phyloP scores from a whole-genome alignment of 2,888 invertebrate genomes.

The Drosophila neutralis region DNA sequence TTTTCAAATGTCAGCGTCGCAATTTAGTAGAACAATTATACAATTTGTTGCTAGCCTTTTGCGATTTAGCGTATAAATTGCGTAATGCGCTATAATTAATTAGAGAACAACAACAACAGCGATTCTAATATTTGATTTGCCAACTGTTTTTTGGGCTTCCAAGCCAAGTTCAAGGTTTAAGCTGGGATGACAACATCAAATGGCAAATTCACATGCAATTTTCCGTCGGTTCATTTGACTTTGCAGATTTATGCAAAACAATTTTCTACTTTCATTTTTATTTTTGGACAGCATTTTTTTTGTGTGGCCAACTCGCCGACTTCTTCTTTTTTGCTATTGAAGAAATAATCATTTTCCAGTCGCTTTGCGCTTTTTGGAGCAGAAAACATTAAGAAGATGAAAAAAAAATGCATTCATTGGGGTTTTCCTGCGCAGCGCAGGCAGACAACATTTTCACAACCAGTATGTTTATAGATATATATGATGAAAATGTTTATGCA shows the following conservation, averaged over 20 bases:
- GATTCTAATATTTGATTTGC: slow-evolving; percentile 38
- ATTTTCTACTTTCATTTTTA: slow-evolving; percentile 72
- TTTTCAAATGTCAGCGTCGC: slow-evolving; percentile 70
- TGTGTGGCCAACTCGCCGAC: slow-evolving; percentile 14
- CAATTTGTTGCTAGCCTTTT: slow-evolving; percentile 45
- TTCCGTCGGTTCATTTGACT: slow-evolving; percentile 22
- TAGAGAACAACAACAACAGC: slow-evolving; percentile 23
- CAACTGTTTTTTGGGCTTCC: slow-evolving; percentile 22
- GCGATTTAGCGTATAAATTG: slow-evolving; percentile 43
- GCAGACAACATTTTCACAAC: slow-evolving; percentile 35
- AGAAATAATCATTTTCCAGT: slow-evolving; percentile 67
- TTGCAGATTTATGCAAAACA: slow-evolving; percentile 21
- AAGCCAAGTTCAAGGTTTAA: slow-evolving; percentile 79
- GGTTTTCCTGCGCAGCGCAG: slow-evolving; percentile 47
- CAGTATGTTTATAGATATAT: neutral
- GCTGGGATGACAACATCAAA: slow-evolving; percentile 57
- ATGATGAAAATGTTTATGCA: slow-evolving; percentile 54
- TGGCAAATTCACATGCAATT: slow-evolving; percentile 78
- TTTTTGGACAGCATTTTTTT: slow-evolving; percentile 24
- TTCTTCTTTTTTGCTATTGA: slow-evolving; percentile 22
- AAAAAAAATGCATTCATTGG: slow-evolving; percentile 35
- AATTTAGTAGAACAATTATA: slow-evolving; percentile 64
- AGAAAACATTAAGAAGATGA: slow-evolving; percentile 64
- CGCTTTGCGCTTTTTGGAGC: slow-evolving; percentile 81
- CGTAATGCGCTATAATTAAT: slow-evolving; percentile 72